Evolutionary conservation across 2,113 vertebrate species (phyloP), one percentile per base, ranked within the genome.

Genomic region (Tringa solitaria): DNA sequence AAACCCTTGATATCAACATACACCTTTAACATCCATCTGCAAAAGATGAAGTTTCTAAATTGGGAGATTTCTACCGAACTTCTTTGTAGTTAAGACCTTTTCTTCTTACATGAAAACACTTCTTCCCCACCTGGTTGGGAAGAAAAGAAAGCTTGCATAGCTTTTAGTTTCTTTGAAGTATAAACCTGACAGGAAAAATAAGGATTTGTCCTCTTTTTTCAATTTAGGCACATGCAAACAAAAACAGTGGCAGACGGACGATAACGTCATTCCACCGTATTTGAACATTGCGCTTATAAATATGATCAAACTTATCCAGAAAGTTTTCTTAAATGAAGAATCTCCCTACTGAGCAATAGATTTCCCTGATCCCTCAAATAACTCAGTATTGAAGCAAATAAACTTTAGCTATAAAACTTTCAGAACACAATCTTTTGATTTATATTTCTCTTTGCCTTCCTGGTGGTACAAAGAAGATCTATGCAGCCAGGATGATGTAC

Each of bases 381-480:
- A 32, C 27, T 95, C 72, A 73, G 14, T 76, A 61, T 51, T 97
- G 79, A 86, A 88, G 13, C 18, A 78, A 94, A 93, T 83, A 93
- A 85, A 60, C 12, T 80, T 78, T 30, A 64, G 27, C 54, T 77
- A 67, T 68, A 86, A 94, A 94, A 78, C 50, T 81, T 95, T 92
- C 68, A 86, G 39, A 67, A 67, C 14, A 46, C n/a, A 80, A 7
- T 51, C 8, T 78, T 93, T 76, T 84, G 79, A 88, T 94, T 82
- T 72, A 37, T 92, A 43, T 59, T 90, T 83, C 60, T 77, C 72
- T 94, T 73, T 63, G 51, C 57, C 54, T 91, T 95, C 68, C 50
- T 92, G 82, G 43, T 83, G 89, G 89, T 65, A 63, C 35, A 78
- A 64, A 83, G 87, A 72, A 87, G 61, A 87, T 67, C 50, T 67